A percentile compares a stretch with the other conserved stretches of the same genome.
phyloP scores from a whole-genome alignment of 1,140 invertebrate genomes.

The Schmidtea mediterranea region DNA sequence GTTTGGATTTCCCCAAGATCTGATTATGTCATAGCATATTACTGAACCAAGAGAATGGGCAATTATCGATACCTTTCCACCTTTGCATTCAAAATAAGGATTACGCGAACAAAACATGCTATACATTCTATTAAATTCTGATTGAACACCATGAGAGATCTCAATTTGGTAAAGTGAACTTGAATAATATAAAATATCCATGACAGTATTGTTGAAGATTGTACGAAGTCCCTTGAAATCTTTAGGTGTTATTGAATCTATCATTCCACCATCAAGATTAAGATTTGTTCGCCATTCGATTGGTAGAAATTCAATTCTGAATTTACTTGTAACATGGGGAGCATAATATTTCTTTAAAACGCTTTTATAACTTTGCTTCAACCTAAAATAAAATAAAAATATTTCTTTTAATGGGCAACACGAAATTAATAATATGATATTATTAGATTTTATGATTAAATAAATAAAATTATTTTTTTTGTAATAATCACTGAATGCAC shows the following conservation, averaged over 20 bases:
- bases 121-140: conserved; percentile 43
- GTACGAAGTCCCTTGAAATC: conserved; percentile 36
- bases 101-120: conserved; percentile 41
- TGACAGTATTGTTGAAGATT: conserved; percentile 42
- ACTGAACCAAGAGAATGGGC: conserved; percentile 53
- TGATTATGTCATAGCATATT: conserved; percentile 49
- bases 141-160: conserved; percentile 39
- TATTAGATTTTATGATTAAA: no score
- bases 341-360: conserved; percentile 38
- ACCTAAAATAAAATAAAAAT: conserved; percentile 10
- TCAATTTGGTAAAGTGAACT: conserved; percentile 46
- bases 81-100: conserved; percentile 36
- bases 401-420: no score
- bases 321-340: conserved; percentile 20
- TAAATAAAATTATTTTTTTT: no score
- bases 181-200: conserved; percentile 56
- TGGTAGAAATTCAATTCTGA: conserved; percentile 41
- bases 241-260: conserved; percentile 42
- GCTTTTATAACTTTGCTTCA: conserved; percentile 35
- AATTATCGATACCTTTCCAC: conserved; percentile 43
- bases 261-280: conserved; percentile 34
- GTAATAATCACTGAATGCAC: no score
- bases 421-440: no score
- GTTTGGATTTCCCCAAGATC: conserved; percentile 30
- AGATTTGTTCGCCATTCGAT: conserved; percentile 43